Percentiles rank a stretch among this genome's conserved stretches.
phyloP scores from a whole-genome alignment of 2,888 invertebrate species.

The Melangyna quadrimaculata region DNA sequence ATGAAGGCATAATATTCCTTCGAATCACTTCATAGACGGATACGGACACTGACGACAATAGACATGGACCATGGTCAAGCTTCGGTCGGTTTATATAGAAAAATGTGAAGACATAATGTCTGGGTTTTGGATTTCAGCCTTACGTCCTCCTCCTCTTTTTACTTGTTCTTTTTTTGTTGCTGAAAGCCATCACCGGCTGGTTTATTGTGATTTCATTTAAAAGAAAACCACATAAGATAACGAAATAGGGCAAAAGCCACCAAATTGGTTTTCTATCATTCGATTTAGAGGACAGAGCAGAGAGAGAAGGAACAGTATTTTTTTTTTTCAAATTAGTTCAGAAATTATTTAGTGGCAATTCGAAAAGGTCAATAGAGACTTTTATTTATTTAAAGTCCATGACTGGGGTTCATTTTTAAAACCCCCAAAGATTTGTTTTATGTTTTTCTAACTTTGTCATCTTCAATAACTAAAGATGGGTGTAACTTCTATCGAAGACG shows the following conservation, averaged over 20 bases:
- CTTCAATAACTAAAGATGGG: not conserved
- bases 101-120: constrained; percentile 10
- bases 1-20: constrained; percentile 6
- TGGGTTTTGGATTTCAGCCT: constrained; percentile 31
- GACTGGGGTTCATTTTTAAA: not conserved
- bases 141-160: not conserved
- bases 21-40: not conserved
- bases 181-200: constrained; percentile 38
- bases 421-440: not conserved
- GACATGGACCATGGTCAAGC: constrained; percentile 39
- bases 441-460: not conserved
- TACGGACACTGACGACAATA: not conserved
- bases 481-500: not conserved
- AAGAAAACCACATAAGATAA: constrained; percentile 23
- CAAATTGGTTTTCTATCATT: constrained; percentile 57
- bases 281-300: constrained; percentile 16
- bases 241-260: constrained; percentile 28
- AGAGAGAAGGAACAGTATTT: not conserved
- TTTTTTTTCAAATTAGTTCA: constrained; percentile 56
- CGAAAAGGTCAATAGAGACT: constrained; percentile 37
- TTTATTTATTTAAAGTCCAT: constrained; percentile 7
- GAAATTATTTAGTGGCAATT: constrained; percentile 64
- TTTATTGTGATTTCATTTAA: constrained; percentile 57
- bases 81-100: not conserved
- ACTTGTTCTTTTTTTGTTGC: not conserved